A percentile compares a stretch with the other conserved stretches of the same genome.
Conservation (phyloP, 2,888 invertebrate species). For the Melanostoma scalare region DNA sequence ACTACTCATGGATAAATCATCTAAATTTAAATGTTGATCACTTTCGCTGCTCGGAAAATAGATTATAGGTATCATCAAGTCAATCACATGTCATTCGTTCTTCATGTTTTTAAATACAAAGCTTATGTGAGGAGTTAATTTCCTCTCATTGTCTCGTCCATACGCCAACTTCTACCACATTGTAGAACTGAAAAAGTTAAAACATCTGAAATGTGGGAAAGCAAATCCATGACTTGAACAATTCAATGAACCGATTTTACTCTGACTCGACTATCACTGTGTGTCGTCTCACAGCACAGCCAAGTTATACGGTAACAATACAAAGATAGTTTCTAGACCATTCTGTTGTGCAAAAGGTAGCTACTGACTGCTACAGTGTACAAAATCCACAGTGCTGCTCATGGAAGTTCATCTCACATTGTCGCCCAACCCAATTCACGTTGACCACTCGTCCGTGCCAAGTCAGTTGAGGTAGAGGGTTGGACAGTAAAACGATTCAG, state of each 20-base stretch:
- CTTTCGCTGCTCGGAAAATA: no score
- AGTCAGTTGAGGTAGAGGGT: slow-evolving; percentile 38
- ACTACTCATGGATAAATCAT: no score
- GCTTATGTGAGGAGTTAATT: no score
- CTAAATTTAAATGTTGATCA: no score
- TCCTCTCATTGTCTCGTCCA: slow-evolving; percentile 18
- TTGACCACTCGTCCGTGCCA: slow-evolving; percentile 68
- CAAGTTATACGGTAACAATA: slow-evolving; percentile 58
- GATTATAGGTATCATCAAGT: no score
- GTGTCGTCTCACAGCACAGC: slow-evolving; percentile 21
- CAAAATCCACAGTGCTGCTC: neutral
- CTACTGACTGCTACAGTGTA: neutral
- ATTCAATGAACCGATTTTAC: slow-evolving; percentile 42
- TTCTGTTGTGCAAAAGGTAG: slow-evolving; percentile 12
- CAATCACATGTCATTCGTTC: no score
- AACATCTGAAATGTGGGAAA: slow-evolving; percentile 34
- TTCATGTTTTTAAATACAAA: neutral
- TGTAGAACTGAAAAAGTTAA: slow-evolving; percentile 3
- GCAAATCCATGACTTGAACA: slow-evolving; percentile 35
- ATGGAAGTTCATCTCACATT: slow-evolving; percentile 58
- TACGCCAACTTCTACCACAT: slow-evolving; percentile 1
- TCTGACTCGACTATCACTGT: slow-evolving; percentile 38
- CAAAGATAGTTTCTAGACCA: slow-evolving; percentile 12
- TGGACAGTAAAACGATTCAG: slow-evolving; percentile 11
- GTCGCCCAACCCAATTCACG: slow-evolving; percentile 68